These are phyloP conservation scores for Choristoneura fumiferana DNA, from an alignment of 1,140 invertebrate genomes.

Conservation along the genomic window DNA sequence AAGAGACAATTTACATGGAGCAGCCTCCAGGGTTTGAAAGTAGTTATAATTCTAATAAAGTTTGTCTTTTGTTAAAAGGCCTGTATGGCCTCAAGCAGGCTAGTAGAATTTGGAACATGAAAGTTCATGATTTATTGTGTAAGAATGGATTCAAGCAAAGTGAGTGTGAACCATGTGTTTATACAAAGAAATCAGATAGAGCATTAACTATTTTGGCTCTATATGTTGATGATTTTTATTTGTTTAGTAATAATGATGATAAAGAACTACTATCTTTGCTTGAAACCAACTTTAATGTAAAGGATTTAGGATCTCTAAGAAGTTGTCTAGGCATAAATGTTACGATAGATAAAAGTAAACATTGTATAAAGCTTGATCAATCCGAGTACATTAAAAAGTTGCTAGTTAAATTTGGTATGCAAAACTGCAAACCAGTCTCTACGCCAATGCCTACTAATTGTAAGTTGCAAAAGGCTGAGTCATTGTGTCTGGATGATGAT, in stretches of 20 bases:
- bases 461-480: slow-evolving; percentile 17
- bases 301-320: not conserved
- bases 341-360: too few species aligned
- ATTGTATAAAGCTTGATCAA: slow-evolving; percentile 6
- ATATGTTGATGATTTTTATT: slow-evolving; percentile 39
- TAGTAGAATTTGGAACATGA: slow-evolving; percentile 1
- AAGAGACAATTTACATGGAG: too few species aligned
- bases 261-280: not conserved
- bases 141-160: slow-evolving; percentile 26
- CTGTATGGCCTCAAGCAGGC: too few species aligned
- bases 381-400: slow-evolving; percentile 12
- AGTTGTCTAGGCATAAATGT: slow-evolving; percentile 16
- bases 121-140: slow-evolving; percentile 22
- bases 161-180: too few species aligned
- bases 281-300: not conserved
- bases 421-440: slow-evolving; percentile 1
- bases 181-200: slow-evolving; percentile 12
- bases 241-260: slow-evolving; percentile 25
- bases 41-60: slow-evolving; percentile 21
- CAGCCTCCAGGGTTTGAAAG: too few species aligned
- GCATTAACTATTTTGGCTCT: slow-evolving; percentile 25
- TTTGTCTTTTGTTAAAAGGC: slow-evolving; percentile 15
- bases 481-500: slow-evolving; percentile 26
- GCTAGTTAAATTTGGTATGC: slow-evolving; percentile 9
- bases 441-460: slow-evolving; percentile 15